Base-by-base conservation (phyloP, 1,140 invertebrate species). In the Steinernema feltiae region DNA sequence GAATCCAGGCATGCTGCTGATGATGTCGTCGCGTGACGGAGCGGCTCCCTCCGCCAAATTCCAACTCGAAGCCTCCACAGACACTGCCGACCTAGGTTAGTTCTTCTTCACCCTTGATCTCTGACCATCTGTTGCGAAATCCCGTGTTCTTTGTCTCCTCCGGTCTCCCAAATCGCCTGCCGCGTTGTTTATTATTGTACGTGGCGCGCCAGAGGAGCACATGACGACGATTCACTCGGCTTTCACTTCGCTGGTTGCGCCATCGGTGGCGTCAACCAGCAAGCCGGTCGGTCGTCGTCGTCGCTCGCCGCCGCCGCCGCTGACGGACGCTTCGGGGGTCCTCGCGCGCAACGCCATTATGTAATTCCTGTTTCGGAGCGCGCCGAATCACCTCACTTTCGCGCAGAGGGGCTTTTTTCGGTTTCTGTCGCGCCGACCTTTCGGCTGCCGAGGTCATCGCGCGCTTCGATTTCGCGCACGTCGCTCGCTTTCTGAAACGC, bases 61-160 rank as follows among this genome's bases (percentile, higher is more conserved):
- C 24, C 41, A 71, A 71, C 72, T 31, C 7, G 30, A 73, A 48
- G 72, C 41, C 30, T 30, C 69, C 30, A 73, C 72, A 2, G 72
- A 73, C 72, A 73, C 72, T 46, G 41, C 72, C 30, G 72, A 73
- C 27, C 30, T 73, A 17, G 72, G 72, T 73, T 12, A 71, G 41
- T 73, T 24, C 32, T 72, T 72, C 21, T 29, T 72, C 32, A 24
- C 21, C 35, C 35, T 15, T 63, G 53, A 21, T 63, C 53, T 27
- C 24, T 15, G 24, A 15, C 53, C 53, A 7, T 27, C 53, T 15
- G 24, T 63, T 63, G 53, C 53, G 53, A 63, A 63, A 63, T 63
- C 53, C 35, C 7, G 35, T 18, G 35, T 41, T 41, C 35, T 41
- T 41, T 41, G 35, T 41, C 7, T 7, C 18, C 7, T 41, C 18